Base-by-base conservation (phyloP, 1,140 invertebrate genomes). In the Conus betulinus region DNA sequence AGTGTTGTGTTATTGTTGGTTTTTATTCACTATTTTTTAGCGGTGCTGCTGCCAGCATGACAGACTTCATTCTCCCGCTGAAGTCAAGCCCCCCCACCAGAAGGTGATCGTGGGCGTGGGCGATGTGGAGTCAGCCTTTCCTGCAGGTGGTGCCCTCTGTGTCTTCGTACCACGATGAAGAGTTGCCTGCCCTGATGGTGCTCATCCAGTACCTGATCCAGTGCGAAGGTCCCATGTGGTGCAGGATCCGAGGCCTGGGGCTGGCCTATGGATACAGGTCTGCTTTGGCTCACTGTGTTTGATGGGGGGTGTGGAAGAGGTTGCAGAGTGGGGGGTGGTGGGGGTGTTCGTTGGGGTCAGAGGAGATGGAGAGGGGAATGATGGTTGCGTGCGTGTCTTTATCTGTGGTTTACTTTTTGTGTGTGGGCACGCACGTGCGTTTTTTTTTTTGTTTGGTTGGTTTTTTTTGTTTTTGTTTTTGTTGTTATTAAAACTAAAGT, bases 141-240 rank as follows among this genome's bases (percentile, higher is more conserved):
- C 96, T 96, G 88, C 97, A 97, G 93, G 95, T 96, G 39, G 96
- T 96, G 81, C 96, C 96, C 27, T 96, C 96, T 88, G 96, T 98
- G 63, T 96, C 94, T 0, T 96, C 97, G 76, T 97, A 96, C 92
- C 94, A 96, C 39, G 95, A 97, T 94, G 95, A 96, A 3, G 97
- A 98, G 95, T 94, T 97, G 25, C 97, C 98, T 5, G 96, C 97
- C 71, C 95, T 98, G 23, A 95, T 97, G 85, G 97, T 98, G 52
- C 97, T 97, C 88, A 95, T 98, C 79, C 97, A 98, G 94, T 99
- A 98, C 95, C 96, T 99, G 76, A 97, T 96, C 20, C 98, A 98
- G 95, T 95, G 97, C 0, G 98, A 98, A 97, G 98, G 98, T 63
- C 98, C 98, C 57, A 97, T 99, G 96, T 99, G 98, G 97, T 96